These are phyloP conservation scores for Acromyrmex charruanus DNA, from an alignment of 1,140 invertebrate genomes.

Conservation along the genomic window DNA sequence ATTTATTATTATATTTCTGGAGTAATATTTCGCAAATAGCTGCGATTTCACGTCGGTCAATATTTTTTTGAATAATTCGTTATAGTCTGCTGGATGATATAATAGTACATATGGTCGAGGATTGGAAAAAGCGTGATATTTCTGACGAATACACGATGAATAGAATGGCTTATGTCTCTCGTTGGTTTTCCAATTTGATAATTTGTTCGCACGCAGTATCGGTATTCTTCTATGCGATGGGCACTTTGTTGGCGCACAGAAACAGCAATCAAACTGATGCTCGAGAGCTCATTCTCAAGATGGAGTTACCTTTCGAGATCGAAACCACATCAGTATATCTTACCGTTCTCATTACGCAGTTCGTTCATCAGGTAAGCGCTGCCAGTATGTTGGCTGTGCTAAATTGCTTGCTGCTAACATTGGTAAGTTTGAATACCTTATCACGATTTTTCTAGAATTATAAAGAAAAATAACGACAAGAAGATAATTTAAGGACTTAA, in stretches of 20 bases:
- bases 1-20: not conserved
- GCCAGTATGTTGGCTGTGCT: conserved; percentile 12
- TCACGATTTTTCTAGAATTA: not conserved
- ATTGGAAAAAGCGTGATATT: conserved; percentile 37
- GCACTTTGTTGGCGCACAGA: not conserved
- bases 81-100: conserved; percentile 55
- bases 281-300: conserved; percentile 55
- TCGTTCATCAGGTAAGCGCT: conserved; percentile 35
- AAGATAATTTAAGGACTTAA: not conserved
- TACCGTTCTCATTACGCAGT: conserved; percentile 48
- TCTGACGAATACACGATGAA: conserved; percentile 19
- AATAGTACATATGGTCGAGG: conserved; percentile 44
- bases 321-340: conserved; percentile 25
- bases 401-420: conserved; percentile 35
- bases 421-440: conserved; percentile 47
- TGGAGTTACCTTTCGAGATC: conserved; percentile 60
- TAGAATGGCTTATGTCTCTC: conserved; percentile 24
- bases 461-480: no score
- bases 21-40: not conserved
- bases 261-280: conserved; percentile 7
- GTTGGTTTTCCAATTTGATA: conserved; percentile 32
- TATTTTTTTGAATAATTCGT: conserved; percentile 14
- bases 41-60: not conserved
- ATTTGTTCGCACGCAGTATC: not conserved
- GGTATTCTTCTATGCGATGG: not conserved